Evolutionary conservation across 2,797 vertebrate genomes (phyloP).

Genomic region (Myotis daubentonii): DNA sequence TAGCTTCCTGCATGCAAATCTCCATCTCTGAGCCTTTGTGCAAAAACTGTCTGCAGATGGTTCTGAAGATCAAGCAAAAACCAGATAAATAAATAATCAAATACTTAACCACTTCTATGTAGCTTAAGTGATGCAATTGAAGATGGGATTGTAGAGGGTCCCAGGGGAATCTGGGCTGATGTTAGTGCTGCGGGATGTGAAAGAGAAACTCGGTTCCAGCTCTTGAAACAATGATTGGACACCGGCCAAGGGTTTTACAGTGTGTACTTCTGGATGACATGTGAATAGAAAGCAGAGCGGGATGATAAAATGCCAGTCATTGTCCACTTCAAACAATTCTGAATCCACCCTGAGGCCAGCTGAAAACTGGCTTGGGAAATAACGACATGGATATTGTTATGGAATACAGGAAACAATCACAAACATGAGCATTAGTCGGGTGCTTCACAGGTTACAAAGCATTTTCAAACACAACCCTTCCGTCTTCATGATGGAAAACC

Average conservation of each 20-base stretch:
- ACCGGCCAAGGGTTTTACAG: background rate
- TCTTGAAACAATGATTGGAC: background rate
- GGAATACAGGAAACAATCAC: background rate
- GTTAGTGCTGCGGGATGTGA: background rate
- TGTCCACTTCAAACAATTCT: slow-evolving; percentile 44
- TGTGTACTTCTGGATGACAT: background rate
- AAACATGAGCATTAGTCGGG: background rate
- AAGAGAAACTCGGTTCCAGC: background rate
- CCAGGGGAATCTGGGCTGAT: background rate
- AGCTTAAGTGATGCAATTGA: background rate
- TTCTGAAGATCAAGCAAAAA: slow-evolving; percentile 28
- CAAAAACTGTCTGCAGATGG: background rate
- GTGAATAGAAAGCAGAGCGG: background rate
- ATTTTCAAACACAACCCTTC: slow-evolving; percentile 16
- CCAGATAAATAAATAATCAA: background rate
- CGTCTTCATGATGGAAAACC: background rate
- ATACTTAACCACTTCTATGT: background rate
- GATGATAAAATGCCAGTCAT: slow-evolving; percentile 1
- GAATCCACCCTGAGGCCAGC: background rate
- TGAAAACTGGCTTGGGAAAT: background rate
- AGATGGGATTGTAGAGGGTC: background rate
- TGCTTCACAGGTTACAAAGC: background rate
- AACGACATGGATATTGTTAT: background rate
- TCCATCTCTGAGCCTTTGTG: background rate
- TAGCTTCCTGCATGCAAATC: background rate